Evolutionary conservation across 2,888 invertebrate genomes (phyloP), one percentile per base, ranked within the genome.

Genomic region (Stratiomys singularior): DNA sequence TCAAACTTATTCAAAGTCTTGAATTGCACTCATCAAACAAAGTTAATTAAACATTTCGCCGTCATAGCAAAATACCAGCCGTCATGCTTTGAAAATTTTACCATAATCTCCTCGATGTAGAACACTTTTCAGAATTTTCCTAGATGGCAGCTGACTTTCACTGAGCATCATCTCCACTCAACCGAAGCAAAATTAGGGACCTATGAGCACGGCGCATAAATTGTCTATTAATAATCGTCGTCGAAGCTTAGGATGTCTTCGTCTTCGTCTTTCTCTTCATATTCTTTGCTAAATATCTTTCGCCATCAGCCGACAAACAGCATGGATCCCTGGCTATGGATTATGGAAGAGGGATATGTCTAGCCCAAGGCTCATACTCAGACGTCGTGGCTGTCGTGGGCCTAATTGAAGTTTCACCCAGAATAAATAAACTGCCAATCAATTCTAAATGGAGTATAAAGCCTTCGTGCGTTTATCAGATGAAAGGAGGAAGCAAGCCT

Each of bases 401-500:
- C 44, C 60, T 74, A 74, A 74, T 74, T 74, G 74, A 74, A 74
- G 74, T 74, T 58, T 74, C 58, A 58, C 44, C 58, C 58, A 28
- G 74, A 74, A 74, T 74, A 74, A 74, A 74, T 74, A 74, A 74
- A 74, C 74, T 74, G 58, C 74, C 74, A 74, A 74, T 74, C 74
- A 74, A 58, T 23, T 60, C 21, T n/a, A 60, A 74, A 74, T 74
- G 30, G 58, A 37, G 60, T 21, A 74, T 15, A 37, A 37, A 37
- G 58, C 44, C 37, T 37, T 37, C 60, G 46, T 67, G 47, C 21
- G 66, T 66, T 21, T 37, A n/a, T 66, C 66, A 21, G 37, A 66
- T 9, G 56, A 30, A 56, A n/a, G 56, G 30, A 21, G 37, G 58
- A 9, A 30, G 44, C 21, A 60, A 37, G 37, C 5, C 37, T 37